Conservation (phyloP, 2,888 invertebrate species). For the Drosophila cracens region DNA sequence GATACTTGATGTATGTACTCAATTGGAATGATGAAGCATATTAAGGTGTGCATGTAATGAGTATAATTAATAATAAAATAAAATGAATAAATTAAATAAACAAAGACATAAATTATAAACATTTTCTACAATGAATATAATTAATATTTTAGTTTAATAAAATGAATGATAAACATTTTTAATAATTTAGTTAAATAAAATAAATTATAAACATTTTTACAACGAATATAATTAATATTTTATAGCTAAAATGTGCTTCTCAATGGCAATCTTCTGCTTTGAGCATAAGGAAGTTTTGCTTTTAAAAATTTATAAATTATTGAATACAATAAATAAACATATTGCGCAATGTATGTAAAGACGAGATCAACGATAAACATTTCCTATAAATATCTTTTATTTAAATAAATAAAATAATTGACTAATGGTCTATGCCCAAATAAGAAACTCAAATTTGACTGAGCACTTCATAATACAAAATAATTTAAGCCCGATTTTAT, state of each 20-base stretch:
- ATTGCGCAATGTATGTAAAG: neutral
- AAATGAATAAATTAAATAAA: too few species aligned
- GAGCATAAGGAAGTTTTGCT: neutral
- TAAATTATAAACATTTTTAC: too few species aligned
- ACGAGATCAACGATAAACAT: neutral
- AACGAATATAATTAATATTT: neutral
- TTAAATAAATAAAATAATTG: neutral
- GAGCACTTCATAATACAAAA: neutral
- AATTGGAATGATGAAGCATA: neutral
- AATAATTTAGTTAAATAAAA: too few species aligned
- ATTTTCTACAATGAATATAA: neutral
- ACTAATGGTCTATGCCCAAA: neutral
- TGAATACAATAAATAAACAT: neutral
- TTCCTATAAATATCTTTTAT: accelerated
- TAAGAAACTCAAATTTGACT: neutral
- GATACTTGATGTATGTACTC: neutral
- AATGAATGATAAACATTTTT: too few species aligned
- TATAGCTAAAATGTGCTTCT: accelerated
- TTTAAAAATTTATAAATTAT: neutral
- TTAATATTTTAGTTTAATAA: neutral
- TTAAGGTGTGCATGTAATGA: neutral
- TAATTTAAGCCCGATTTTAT: neutral
- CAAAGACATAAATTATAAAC: too few species aligned
- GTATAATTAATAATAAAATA: too few species aligned
- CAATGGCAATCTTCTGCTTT: neutral